Percentiles rank a stretch among this genome's conserved stretches.
These are phyloP conservation scores for Bedellia somnulentella DNA, from an alignment of 2,888 invertebrate genomes.

Conservation along the genomic window DNA sequence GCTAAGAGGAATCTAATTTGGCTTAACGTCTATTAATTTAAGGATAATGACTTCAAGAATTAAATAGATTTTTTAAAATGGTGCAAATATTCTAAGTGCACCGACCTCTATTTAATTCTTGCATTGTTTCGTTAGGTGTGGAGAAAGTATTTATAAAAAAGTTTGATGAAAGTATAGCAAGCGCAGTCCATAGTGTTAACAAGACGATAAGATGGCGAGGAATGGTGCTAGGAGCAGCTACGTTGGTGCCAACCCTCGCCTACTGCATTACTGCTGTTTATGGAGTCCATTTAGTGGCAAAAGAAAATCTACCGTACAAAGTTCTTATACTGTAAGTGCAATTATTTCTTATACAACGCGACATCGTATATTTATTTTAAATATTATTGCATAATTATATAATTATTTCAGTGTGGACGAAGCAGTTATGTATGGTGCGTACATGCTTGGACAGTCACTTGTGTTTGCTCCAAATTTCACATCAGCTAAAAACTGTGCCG, in stretches of 20 bases:
- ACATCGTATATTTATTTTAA: too few relatives aligned
- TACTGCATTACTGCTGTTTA: constrained; percentile 64
- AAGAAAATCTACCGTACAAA: constrained; percentile 48
- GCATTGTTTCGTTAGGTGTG: too few relatives aligned
- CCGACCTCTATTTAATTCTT: too few relatives aligned
- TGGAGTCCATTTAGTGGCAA: constrained; percentile 59
- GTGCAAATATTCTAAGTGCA: too few relatives aligned
- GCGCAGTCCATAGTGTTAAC: constrained; percentile 54
- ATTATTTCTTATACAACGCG: neutral
- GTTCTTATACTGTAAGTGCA: constrained; percentile 55
- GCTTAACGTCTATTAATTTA: too few relatives aligned
- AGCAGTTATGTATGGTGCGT: constrained; percentile 75
- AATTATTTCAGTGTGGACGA: constrained; percentile 68
- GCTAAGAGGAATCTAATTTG: too few relatives aligned
- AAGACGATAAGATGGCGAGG: constrained; percentile 61
- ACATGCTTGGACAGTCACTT: constrained; percentile 76
- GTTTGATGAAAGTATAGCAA: constrained; percentile 50
- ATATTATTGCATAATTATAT: too few relatives aligned
- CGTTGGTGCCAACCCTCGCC: constrained; percentile 60
- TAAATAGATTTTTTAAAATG: too few relatives aligned
- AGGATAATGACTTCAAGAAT: too few relatives aligned
- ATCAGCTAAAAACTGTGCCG: constrained; percentile 62
- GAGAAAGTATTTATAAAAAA: constrained; percentile 60
- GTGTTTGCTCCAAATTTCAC: constrained; percentile 78
- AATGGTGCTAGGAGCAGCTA: constrained; percentile 60